These are phyloP conservation scores for Istiophorus platypterus DNA, from an alignment of 2,113 vertebrate genomes.

Conservation along the genomic window DNA sequence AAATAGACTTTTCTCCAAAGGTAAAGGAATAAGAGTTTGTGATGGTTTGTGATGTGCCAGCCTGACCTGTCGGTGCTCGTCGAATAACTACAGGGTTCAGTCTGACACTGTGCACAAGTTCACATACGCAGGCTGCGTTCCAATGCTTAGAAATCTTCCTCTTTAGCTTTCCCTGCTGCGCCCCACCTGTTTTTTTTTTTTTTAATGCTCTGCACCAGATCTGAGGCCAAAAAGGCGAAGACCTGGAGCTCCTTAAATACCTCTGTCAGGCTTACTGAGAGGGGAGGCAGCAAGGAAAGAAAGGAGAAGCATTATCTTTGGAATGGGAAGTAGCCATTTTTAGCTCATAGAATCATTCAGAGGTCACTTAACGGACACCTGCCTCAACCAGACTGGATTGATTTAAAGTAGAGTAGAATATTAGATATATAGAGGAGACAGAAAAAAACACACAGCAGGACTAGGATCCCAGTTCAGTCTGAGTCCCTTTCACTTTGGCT, in stretches of 20 bases:
- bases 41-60: constrained; percentile 64
- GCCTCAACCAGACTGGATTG: constrained; percentile 51
- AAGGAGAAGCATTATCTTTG: constrained; percentile 48
- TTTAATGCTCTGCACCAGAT: neutral
- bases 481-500: constrained; percentile 76
- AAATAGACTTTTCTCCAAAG: constrained; percentile 83
- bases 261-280: constrained; percentile 8
- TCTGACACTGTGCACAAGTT: constrained; percentile 74
- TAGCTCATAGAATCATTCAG: constrained; percentile 80
- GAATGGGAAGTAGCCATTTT: constrained; percentile 67
- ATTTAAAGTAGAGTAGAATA: constrained; percentile 54
- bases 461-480: constrained; percentile 55
- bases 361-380: constrained; percentile 77
- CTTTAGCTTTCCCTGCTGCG: constrained; percentile 34
- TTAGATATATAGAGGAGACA: constrained; percentile 41
- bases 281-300: constrained; percentile 22
- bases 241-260: neutral
- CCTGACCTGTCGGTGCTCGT: constrained; percentile 68
- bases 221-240: constrained; percentile 21
- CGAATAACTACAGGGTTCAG: constrained; percentile 60
- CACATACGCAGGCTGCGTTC: constrained; percentile 57
- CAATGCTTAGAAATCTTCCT: constrained; percentile 49
- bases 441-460: constrained; percentile 52
- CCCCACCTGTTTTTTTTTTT: too few relatives aligned
- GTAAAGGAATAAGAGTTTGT: constrained; percentile 74